Evolutionary conservation across 2,888 invertebrate genomes (phyloP).

Genomic region (Pandemis heparana): DNA sequence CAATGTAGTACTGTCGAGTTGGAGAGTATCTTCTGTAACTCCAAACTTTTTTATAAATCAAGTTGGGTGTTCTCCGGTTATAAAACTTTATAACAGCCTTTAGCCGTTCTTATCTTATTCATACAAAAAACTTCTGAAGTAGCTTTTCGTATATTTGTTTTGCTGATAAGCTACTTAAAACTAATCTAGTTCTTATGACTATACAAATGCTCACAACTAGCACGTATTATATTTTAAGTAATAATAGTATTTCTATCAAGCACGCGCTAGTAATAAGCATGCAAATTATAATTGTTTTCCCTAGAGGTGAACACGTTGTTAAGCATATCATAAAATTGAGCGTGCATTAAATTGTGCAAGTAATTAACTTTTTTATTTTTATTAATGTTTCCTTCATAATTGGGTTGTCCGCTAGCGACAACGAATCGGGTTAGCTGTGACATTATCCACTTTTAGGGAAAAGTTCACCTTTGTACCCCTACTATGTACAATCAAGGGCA

Average conservation of each 20-base stretch:
- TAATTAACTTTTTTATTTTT: too few species aligned
- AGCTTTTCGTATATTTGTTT: conserved; percentile 71
- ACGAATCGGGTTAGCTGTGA: too few species aligned
- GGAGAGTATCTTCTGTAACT: not conserved
- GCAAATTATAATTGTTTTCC: not conserved
- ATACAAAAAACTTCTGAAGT: conserved; percentile 74
- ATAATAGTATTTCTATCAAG: too few species aligned
- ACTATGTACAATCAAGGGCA: too few species aligned
- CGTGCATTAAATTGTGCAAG: too few species aligned
- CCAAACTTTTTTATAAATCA: conserved; percentile 44
- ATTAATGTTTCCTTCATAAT: too few species aligned
- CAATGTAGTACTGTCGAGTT: not conserved
- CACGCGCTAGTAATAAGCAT: not conserved
- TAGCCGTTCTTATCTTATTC: conserved; percentile 65
- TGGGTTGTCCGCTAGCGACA: too few species aligned
- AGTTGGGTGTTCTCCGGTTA: conserved; percentile 63
- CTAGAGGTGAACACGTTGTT: too few species aligned
- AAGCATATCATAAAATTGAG: too few species aligned
- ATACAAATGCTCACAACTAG: not conserved
- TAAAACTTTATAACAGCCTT: conserved; percentile 67
- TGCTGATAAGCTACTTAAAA: conserved; percentile 62
- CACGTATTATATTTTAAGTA: too few species aligned
- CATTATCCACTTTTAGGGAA: too few species aligned
- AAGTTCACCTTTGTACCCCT: too few species aligned
- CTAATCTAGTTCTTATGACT: conserved; percentile 27